Evolutionary conservation across 2,888 invertebrate genomes (phyloP).

Genomic region (Euzetes globulus): DNA sequence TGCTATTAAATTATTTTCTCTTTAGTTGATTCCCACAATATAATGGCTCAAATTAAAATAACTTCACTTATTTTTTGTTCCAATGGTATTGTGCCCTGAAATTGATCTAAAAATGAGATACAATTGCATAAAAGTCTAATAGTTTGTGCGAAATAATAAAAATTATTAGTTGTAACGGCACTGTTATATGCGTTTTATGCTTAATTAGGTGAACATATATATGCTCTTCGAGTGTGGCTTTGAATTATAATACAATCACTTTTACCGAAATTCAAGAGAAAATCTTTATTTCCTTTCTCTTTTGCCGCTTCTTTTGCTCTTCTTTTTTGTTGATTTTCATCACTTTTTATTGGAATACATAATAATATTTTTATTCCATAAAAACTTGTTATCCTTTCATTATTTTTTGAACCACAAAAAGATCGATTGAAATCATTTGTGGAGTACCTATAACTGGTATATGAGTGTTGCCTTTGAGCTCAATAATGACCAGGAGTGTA

Average conservation of each 20-base stretch:
- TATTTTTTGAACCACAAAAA: background rate
- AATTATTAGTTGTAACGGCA: background rate
- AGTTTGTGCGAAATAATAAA: background rate
- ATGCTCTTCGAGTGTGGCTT: background rate
- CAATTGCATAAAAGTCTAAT: background rate
- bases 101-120: background rate
- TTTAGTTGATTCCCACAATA: background rate
- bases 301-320: background rate
- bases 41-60: background rate
- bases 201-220: slow-evolving; percentile 6
- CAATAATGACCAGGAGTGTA: background rate
- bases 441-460: slow-evolving; percentile 1
- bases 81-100: background rate
- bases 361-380: background rate
- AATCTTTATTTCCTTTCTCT: background rate
- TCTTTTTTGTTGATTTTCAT: background rate
- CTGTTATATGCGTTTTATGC: background rate
- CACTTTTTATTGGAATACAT: background rate
- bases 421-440: background rate
- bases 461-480: slow-evolving; percentile 1
- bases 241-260: background rate
- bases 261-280: background rate
- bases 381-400: background rate
- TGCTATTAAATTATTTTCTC: slow-evolving; percentile 27
- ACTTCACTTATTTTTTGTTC: background rate